Percentiles rank a stretch among this genome's conserved stretches.
phyloP scores from a whole-genome alignment of 1,140 invertebrate species.

The Formica exsecta region DNA sequence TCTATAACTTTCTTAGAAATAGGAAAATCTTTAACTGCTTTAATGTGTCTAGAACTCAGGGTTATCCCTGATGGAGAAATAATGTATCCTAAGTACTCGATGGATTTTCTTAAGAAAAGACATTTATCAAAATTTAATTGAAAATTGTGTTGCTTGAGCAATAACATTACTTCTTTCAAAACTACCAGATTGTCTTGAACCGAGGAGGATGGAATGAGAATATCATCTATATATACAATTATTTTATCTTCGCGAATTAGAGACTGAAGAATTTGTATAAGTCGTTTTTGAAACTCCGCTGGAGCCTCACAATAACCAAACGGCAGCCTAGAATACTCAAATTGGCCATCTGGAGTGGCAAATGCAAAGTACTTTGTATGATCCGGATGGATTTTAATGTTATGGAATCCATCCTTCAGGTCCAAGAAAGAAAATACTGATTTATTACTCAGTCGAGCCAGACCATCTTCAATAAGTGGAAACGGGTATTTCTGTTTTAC shows the following conservation, averaged over 20 bases:
- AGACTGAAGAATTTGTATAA: neutral
- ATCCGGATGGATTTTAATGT: neutral
- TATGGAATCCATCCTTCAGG: no score
- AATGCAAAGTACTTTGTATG: neutral
- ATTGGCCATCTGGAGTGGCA: neutral
- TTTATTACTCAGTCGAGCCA: neutral
- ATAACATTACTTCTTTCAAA: fast-evolving
- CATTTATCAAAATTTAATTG: neutral
- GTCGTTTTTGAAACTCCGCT: neutral
- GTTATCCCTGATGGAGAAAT: neutral
- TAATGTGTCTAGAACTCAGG: neutral
- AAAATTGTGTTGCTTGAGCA: neutral
- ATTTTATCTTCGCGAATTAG: neutral
- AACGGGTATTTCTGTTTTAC: neutral
- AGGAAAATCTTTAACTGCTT: slow-evolving; percentile 21
- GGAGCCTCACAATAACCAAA: neutral
- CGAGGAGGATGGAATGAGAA: neutral
- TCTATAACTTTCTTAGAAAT: neutral
- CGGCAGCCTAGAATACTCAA: fast-evolving
- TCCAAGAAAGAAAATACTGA: neutral
- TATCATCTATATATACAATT: neutral
- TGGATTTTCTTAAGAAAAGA: neutral
- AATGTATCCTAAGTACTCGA: slow-evolving; percentile 19
- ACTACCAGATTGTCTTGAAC: neutral
- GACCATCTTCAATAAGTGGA: neutral